phyloP scores from a whole-genome alignment of 1,140 invertebrate genomes.

The Acromyrmex heyeri region DNA sequence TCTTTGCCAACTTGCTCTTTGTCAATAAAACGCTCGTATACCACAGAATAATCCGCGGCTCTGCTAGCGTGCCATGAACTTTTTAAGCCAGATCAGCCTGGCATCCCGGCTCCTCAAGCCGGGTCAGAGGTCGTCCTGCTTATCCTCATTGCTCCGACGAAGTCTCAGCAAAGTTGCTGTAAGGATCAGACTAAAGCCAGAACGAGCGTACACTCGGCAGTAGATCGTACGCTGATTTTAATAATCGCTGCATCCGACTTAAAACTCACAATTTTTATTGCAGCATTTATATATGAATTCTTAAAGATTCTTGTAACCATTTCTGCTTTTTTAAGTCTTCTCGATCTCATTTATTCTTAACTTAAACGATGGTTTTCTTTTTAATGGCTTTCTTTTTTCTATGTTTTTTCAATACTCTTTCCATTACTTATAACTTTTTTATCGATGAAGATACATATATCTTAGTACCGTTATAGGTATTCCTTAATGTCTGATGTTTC shows the following conservation, averaged over 20 bases:
- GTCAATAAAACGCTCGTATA: constrained; percentile 40
- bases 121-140: background rate
- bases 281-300: background rate
- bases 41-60: constrained; percentile 19
- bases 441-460: too few species aligned
- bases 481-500: too few species aligned
- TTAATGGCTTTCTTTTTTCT: too few species aligned
- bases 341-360: background rate
- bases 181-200: background rate
- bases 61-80: constrained; percentile 12
- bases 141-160: background rate
- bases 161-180: constrained; percentile 15
- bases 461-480: too few species aligned
- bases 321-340: background rate
- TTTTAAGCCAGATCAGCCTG: background rate
- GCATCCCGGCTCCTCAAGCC: background rate
- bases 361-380: too few species aligned
- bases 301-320: background rate
- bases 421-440: too few species aligned
- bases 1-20: background rate
- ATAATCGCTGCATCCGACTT: background rate
- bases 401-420: too few species aligned
- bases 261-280: background rate
- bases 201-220: background rate
- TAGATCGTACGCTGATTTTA: constrained; percentile 19